These are phyloP conservation scores for Andinoacara biseriatus DNA, from an alignment of 2,113 vertebrate genomes.

Conservation along the genomic window DNA sequence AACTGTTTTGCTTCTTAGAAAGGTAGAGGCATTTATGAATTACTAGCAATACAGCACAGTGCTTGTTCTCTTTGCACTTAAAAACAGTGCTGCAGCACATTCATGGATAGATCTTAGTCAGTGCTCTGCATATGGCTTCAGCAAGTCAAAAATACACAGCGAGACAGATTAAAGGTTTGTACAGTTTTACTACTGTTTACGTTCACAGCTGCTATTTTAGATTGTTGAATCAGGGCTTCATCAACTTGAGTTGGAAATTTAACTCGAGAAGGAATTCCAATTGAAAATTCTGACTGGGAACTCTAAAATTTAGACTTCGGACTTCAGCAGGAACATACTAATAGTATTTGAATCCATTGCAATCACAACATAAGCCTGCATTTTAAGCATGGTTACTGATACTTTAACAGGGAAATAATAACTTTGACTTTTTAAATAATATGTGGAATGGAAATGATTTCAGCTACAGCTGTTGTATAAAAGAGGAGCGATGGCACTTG, in stretches of 20 bases:
- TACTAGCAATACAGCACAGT: neutral
- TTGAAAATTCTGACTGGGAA: neutral
- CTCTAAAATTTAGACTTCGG: neutral
- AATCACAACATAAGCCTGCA: rapidly evolving
- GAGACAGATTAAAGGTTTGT: neutral
- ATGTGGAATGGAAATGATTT: neutral
- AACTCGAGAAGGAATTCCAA: neutral
- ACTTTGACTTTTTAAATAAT: neutral
- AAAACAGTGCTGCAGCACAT: neutral
- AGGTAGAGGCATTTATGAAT: neutral
- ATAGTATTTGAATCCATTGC: neutral
- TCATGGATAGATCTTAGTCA: neutral
- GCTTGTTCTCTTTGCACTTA: neutral
- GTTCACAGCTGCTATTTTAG: neutral
- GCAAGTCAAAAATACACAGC: neutral
- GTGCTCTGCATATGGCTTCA: rapidly evolving
- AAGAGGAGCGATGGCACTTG: neutral
- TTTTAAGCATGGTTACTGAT: neutral
- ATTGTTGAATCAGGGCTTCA: neutral
- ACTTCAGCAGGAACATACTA: neutral
- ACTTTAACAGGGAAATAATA: no score
- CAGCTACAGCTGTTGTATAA: neutral
- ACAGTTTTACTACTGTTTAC: neutral
- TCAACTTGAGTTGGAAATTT: neutral
- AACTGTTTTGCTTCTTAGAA: neutral